Conservation (phyloP, 2,888 invertebrate genomes). For the Latrodectus hesperus region DNA sequence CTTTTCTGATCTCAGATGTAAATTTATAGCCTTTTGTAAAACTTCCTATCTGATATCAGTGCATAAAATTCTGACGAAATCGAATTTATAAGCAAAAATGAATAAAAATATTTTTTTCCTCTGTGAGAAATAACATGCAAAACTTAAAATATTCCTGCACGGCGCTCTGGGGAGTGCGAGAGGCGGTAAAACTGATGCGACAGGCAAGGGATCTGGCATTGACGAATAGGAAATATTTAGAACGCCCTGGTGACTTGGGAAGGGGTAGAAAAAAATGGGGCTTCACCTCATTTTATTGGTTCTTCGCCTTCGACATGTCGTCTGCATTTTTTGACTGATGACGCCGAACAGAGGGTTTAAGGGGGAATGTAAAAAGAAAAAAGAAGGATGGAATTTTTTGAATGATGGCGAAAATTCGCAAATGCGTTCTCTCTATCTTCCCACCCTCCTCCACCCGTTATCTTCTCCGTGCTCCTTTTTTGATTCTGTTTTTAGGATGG, state of each 20-base stretch:
- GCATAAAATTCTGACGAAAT: too few relatives aligned
- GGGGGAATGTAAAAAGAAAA: conserved; percentile 31
- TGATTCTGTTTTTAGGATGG: conserved; percentile 14
- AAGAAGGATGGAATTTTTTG: conserved; percentile 57
- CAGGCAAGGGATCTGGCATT: conserved; percentile 57
- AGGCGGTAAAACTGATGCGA: conserved; percentile 56
- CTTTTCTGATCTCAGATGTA: too few relatives aligned
- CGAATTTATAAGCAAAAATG: too few relatives aligned
- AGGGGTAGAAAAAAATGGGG: conserved; percentile 48
- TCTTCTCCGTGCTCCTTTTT: conserved; percentile 34
- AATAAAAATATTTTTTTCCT: too few relatives aligned
- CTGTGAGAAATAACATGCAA: background rate
- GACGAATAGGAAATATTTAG: conserved; percentile 70
- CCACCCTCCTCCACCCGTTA: background rate
- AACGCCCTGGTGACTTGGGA: conserved; percentile 67
- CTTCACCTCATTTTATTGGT: conserved; percentile 65
- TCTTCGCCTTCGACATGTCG: conserved; percentile 66
- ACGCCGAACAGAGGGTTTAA: conserved; percentile 47
- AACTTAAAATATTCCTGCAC: conserved; percentile 5
- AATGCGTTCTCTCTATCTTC: conserved; percentile 50
- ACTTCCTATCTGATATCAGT: too few relatives aligned
- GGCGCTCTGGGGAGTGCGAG: background rate
- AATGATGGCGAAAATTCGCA: conserved; percentile 68
- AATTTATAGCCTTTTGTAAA: too few relatives aligned
- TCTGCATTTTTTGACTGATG: conserved; percentile 66